phyloP scores from a whole-genome alignment of 23 tunicate genomes.

The Halocynthia aurantium region DNA sequence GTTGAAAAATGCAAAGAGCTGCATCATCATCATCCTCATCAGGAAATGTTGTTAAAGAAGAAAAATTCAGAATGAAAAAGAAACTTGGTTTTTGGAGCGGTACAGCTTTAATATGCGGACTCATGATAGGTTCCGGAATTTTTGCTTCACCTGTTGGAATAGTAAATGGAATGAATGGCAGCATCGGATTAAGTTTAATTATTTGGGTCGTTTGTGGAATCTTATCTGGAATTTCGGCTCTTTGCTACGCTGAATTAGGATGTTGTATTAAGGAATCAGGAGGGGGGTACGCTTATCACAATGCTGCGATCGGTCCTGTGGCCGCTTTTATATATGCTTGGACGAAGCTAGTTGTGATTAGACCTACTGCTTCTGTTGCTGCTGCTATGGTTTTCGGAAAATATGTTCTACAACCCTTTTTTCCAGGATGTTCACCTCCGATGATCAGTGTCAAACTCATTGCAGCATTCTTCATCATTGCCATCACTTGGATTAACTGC shows the following conservation, averaged over 20 bases:
- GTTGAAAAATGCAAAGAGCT: too few species aligned
- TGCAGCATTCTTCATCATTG: neutral
- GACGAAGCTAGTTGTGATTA: neutral
- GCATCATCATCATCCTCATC: too few species aligned
- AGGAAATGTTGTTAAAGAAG: too few species aligned
- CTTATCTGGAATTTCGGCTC: too few species aligned
- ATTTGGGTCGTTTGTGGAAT: conserved; percentile 34
- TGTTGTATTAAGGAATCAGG: neutral
- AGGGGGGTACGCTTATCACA: conserved; percentile 18
- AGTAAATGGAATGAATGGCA: conserved; percentile 23
- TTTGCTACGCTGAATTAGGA: too few species aligned
- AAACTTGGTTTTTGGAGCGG: neutral
- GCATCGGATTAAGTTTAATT: conserved; percentile 31
- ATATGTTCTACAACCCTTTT: conserved; percentile 24
- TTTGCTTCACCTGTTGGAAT: conserved; percentile 36
- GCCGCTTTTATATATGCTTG: conserved; percentile 19
- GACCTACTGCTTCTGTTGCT: neutral
- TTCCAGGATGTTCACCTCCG: conserved; percentile 16
- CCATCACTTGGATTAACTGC: conserved; percentile 24
- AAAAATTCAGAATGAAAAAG: conserved; percentile 6
- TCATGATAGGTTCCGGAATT: conserved; percentile 21
- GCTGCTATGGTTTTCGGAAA: conserved; percentile 19
- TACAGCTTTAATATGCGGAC: too few species aligned
- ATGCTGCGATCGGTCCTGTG: conserved; percentile 26
- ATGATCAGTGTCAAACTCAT: conserved; percentile 12